A percentile compares a stretch with the other conserved stretches of the same genome.
Conservation (phyloP, 2,113 vertebrate species). For the Leucosticte australis region DNA sequence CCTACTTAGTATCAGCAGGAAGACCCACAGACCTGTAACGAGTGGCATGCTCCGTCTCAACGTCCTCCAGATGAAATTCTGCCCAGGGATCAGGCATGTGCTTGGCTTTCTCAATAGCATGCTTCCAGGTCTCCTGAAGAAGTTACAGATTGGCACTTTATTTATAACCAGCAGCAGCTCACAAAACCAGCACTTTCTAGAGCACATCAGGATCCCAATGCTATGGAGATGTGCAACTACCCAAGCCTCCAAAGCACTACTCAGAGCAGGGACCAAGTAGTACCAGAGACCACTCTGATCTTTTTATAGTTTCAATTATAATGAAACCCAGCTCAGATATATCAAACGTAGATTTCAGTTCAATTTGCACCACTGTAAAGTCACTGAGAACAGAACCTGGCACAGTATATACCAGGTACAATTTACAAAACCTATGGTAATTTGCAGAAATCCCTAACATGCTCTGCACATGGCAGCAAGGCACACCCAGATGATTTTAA, state of each 20-base stretch:
- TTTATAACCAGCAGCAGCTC: background rate
- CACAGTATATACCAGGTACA: background rate
- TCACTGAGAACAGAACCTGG: background rate
- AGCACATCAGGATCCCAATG: background rate
- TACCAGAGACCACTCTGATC: background rate
- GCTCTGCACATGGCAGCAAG: background rate
- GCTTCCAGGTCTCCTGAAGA: constrained; percentile 88
- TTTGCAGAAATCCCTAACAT: background rate
- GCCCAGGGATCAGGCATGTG: constrained; percentile 98
- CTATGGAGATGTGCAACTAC: background rate
- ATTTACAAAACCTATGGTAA: background rate
- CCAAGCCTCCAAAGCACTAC: background rate
- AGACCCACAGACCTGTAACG: constrained; percentile 86
- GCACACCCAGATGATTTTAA: background rate
- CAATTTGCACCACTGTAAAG: background rate
- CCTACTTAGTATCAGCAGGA: background rate
- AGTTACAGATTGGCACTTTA: background rate
- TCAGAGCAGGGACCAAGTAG: background rate
- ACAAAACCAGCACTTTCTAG: background rate
- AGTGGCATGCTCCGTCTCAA: constrained; percentile 82
- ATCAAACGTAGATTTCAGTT: background rate
- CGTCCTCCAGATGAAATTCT: constrained; percentile 92
- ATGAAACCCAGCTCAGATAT: background rate
- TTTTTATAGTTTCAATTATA: background rate
- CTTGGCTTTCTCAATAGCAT: constrained; percentile 93